phyloP scores from a whole-genome alignment of 2,888 invertebrate genomes.

The Malachius bipustulatus region DNA sequence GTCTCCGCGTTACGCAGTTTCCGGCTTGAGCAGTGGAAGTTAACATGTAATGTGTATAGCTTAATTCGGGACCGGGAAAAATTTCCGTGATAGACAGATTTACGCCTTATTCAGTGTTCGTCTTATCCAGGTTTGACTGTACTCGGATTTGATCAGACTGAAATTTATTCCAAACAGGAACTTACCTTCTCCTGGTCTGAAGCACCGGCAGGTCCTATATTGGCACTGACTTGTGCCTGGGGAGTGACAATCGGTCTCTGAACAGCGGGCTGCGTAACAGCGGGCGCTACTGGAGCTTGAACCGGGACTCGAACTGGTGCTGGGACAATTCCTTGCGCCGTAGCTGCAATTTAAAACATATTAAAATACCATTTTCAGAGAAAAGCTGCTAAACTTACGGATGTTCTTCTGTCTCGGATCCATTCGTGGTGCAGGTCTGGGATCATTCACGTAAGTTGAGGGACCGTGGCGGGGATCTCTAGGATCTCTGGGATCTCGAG shows the following conservation, averaged over 20 bases:
- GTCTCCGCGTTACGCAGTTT: too few relatives aligned
- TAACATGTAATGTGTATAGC: too few relatives aligned
- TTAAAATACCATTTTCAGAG: conserved; percentile 10
- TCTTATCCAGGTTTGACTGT: too few relatives aligned
- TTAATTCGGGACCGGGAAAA: too few relatives aligned
- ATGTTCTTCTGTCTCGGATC: conserved; percentile 54
- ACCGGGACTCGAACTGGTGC: conserved; percentile 22
- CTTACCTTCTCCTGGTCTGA: conserved; percentile 86
- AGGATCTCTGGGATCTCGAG: conserved; percentile 7
- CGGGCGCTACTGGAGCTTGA: conserved; percentile 10
- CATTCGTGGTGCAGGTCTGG: conserved; percentile 46
- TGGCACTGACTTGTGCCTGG: conserved; percentile 47
- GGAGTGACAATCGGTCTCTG: conserved; percentile 26
- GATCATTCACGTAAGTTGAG: conserved; percentile 41
- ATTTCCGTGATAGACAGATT: too few relatives aligned
- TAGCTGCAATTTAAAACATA: conserved; percentile 15
- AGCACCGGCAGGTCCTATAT: conserved; percentile 57
- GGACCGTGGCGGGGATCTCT: conserved; percentile 20
- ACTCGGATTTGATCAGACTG: too few relatives aligned
- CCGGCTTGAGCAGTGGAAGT: too few relatives aligned
- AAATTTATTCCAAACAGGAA: too few relatives aligned
- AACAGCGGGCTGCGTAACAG: conserved; percentile 5
- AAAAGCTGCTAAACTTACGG: conserved; percentile 34
- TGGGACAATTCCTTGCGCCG: conserved; percentile 20
- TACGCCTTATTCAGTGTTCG: too few relatives aligned